Base-by-base conservation (phyloP, 2,888 invertebrate genomes). In the Agriopis marginaria region DNA sequence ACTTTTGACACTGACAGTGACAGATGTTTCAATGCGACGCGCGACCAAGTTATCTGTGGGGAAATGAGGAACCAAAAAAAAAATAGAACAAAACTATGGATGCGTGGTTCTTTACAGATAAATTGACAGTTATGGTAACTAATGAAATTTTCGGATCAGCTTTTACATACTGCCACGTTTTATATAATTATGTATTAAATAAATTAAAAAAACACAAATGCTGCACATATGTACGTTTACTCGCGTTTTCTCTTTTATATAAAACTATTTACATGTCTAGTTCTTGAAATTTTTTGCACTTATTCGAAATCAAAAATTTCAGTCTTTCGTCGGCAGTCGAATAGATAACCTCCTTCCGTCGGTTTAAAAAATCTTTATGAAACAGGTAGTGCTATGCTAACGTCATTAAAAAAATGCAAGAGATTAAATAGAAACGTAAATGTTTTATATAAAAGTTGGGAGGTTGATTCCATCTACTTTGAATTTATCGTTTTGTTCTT, bases 161-260 rank as follows among this genome's bases (percentile, higher is more conserved):
- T 74, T 73, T 65, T 72, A 66, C 66, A 70, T 71, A 76, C 77
- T 77, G 75, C 75, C 77, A 77, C 70, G 32, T 66, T 63, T 10
- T 71, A 50, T 63, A 12, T 71, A 50, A 14, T 1, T 23, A 55
- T 64, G 49, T 61, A 64, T 49, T 56, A 32, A 61, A 64, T 60
- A 23, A 44, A 56, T 60, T 44, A 9, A 58, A 66, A 49, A 67
- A 54, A 75, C 65, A 72, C 68, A 70, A 66, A 55, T 56, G 14
- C 53, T 72, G 75, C 77, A 77, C 75, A 77, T 61, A 61, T 50
- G 49, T 72, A 55, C 54, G 53, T 69, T 71, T 65, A 66, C 61
- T 53, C 39, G 61, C 64, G 40, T 49, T 58, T 47, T 47, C 49
- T 42, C 62, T 50, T 59, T 49, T 62, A 51, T 69, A 17, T 64